Conservation (phyloP, 2,888 invertebrate genomes). For the Sipunculus nudus region DNA sequence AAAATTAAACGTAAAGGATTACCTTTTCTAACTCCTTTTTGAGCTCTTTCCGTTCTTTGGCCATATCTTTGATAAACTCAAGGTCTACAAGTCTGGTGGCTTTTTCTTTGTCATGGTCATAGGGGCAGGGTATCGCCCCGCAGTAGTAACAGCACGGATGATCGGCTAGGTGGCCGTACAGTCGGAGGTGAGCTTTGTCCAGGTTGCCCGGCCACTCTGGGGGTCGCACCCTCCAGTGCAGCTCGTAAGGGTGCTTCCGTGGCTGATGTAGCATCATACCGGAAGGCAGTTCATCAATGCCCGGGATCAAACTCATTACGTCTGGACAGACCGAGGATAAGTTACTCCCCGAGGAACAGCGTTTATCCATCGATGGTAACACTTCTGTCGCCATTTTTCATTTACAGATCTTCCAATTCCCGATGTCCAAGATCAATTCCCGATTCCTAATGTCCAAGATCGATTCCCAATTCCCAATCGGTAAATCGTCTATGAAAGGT, state of each 20-base stretch:
- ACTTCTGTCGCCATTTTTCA: no score
- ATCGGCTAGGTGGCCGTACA: constrained; percentile 27
- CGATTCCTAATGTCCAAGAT: no score
- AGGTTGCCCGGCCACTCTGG: constrained; percentile 14
- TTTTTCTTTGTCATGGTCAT: constrained; percentile 31
- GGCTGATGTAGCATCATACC: no score
- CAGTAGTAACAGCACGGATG: constrained; percentile 29
- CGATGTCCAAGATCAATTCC: no score
- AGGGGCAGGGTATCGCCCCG: constrained; percentile 36
- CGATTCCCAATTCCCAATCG: no score
- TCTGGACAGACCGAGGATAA: no score
- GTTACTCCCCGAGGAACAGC: no score
- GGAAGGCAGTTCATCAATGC: no score
- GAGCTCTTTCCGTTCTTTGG: constrained; percentile 26
- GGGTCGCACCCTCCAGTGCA: constrained; percentile 28
- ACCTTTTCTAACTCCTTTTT: constrained; percentile 17
- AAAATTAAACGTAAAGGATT: background rate
- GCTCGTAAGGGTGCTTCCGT: constrained; percentile 23
- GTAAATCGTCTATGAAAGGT: no score
- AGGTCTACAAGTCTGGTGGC: constrained; percentile 19
- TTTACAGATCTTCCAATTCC: no score
- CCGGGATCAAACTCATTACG: no score
- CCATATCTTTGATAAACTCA: constrained; percentile 32
- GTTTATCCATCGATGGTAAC: no score
- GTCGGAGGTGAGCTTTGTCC: constrained; percentile 12